Evolutionary conservation across 2,113 vertebrate species (phyloP).

Genomic region (Steatornis caripensis): DNA sequence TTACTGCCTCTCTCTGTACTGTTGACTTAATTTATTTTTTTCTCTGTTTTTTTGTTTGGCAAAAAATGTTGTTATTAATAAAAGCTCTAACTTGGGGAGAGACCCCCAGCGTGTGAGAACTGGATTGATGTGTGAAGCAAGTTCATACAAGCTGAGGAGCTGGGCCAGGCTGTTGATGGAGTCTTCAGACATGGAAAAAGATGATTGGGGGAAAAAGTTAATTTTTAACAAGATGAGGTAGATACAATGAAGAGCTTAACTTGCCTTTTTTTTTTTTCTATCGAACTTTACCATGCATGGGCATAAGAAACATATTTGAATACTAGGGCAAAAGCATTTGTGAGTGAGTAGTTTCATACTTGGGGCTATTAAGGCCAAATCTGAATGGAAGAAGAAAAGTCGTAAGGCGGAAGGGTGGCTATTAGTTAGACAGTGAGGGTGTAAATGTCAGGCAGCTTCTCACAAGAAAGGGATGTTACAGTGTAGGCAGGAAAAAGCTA

Average conservation of each 20-base stretch:
- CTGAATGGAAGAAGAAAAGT: neutral
- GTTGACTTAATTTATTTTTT: neutral
- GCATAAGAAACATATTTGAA: neutral
- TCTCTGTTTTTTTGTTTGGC: neutral
- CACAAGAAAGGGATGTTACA: neutral
- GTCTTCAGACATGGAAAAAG: neutral
- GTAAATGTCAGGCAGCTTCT: neutral
- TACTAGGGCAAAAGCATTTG: neutral
- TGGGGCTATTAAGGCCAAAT: neutral
- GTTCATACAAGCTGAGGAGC: neutral
- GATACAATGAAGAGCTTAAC: neutral
- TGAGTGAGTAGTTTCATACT: neutral
- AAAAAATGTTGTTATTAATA: neutral
- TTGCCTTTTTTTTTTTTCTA: neutral
- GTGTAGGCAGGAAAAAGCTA: neutral
- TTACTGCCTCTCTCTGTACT: constrained; percentile 6
- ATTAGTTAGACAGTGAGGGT: neutral
- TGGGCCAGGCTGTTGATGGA: neutral
- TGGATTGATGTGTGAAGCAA: neutral
- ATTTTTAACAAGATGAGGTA: neutral
- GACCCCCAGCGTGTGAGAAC: neutral
- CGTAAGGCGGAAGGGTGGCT: neutral
- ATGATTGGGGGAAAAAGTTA: neutral
- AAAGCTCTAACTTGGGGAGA: neutral
- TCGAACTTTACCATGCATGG: neutral